Evolutionary conservation across 2,113 vertebrate genomes (phyloP).

Genomic region (Polyodon spathula): DNA sequence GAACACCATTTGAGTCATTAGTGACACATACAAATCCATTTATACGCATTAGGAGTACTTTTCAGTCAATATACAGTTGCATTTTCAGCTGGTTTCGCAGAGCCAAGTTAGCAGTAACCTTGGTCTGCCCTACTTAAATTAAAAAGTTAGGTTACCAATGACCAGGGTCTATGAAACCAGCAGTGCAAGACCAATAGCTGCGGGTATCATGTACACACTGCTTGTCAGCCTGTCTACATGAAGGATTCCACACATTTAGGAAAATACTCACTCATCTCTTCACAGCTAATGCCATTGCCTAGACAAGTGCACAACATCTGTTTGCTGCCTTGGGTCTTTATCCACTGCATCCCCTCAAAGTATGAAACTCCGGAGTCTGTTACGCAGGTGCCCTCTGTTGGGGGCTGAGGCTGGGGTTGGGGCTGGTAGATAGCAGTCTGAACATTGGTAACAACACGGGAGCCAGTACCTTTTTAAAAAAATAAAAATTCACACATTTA

Average conservation of each 20-base stretch:
- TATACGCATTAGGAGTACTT: background rate
- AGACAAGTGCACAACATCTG: conserved; percentile 93
- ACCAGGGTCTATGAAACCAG: background rate
- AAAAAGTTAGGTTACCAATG: no score
- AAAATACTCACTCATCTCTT: conserved; percentile 68
- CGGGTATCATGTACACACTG: no score
- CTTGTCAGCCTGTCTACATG: no score
- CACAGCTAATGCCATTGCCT: conserved; percentile 84
- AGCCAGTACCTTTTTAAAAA: conserved; percentile 56
- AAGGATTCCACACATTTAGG: background rate
- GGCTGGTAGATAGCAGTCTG: conserved; percentile 68
- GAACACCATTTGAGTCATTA: background rate
- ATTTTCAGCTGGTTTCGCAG: no score
- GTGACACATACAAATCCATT: background rate
- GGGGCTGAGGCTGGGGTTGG: conserved; percentile 42
- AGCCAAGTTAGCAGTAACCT: no score
- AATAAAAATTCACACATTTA: no score
- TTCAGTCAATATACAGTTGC: no score
- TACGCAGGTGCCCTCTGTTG: conserved; percentile 68
- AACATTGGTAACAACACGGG: conserved; percentile 65
- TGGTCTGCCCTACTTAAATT: no score
- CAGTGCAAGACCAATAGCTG: background rate
- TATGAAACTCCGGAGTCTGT: conserved; percentile 73
- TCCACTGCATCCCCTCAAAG: conserved; percentile 78
- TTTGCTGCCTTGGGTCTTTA: conserved; percentile 80